phyloP scores from a whole-genome alignment of 2,888 invertebrate species.

The Sisyra nigra region DNA sequence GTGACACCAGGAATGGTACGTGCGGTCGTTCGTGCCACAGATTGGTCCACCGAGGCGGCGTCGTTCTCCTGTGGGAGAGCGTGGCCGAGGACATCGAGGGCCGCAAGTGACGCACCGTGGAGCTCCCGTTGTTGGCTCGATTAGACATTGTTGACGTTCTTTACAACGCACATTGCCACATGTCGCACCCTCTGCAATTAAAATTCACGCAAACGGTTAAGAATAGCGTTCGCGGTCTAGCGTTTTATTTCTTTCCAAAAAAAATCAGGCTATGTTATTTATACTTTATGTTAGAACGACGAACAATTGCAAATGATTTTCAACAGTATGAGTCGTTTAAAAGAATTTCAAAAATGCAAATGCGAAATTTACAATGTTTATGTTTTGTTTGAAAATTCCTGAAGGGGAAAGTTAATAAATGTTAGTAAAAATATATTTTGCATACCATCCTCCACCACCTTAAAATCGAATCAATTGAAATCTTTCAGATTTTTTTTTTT shows the following conservation, averaged over 20 bases:
- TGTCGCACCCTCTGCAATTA: constrained; percentile 41
- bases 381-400: not conserved
- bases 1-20: constrained; percentile 64
- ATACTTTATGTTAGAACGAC: not conserved
- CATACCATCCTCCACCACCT: too few species aligned
- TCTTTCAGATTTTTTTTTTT: too few species aligned
- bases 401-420: too few species aligned
- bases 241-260: not conserved
- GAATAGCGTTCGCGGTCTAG: not conserved
- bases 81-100: constrained; percentile 39
- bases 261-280: not conserved
- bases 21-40: constrained; percentile 58
- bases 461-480: too few species aligned
- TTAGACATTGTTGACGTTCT: constrained; percentile 49
- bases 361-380: not conserved
- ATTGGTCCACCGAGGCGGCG: constrained; percentile 28
- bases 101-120: constrained; percentile 59
- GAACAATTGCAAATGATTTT: not conserved
- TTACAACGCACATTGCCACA: constrained; percentile 51
- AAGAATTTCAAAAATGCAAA: not conserved
- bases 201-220: not conserved
- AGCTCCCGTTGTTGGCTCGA: constrained; percentile 40
- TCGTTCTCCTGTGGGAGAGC: constrained; percentile 15
- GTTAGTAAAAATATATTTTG: too few species aligned
- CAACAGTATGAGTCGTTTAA: too few species aligned